Percentiles rank a stretch among this genome's conserved stretches.
phyloP scores from a whole-genome alignment of 2,888 invertebrate species.

The Clitarchus hookeri region DNA sequence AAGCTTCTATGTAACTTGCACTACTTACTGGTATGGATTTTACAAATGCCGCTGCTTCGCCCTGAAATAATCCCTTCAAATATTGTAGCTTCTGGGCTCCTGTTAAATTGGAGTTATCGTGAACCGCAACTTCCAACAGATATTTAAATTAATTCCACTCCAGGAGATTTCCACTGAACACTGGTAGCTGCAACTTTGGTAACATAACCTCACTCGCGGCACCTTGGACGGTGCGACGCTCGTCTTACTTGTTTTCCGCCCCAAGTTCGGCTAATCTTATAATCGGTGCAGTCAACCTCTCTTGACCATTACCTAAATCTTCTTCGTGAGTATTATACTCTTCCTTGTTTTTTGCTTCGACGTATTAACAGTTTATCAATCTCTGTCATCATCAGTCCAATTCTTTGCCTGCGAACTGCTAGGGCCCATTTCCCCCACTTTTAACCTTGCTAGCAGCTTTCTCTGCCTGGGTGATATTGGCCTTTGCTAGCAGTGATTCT shows the following conservation, averaged over 20 bases:
- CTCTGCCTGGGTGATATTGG: background rate
- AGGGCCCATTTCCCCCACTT: background rate
- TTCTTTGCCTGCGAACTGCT: background rate
- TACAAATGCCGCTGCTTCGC: background rate
- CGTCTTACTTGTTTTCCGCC: no score
- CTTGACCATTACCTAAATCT: background rate
- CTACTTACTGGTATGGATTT: background rate
- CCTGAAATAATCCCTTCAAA: background rate
- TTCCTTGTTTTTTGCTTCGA: background rate
- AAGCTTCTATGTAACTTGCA: background rate
- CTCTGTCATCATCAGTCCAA: background rate
- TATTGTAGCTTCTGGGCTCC: background rate
- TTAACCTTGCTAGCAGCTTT: background rate
- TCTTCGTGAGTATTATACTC: background rate
- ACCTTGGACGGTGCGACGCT: no score
- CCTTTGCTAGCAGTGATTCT: background rate
- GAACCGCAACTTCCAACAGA: no score
- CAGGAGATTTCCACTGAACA: no score
- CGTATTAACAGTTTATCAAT: background rate
- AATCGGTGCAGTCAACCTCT: background rate
- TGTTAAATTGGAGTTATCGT: background rate
- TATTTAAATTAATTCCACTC: no score
- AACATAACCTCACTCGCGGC: no score
- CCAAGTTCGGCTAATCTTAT: background rate
- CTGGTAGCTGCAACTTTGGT: no score